A percentile compares a stretch with the other conserved stretches of the same genome.
phyloP scores from a whole-genome alignment of 2,113 vertebrate species.

The Gobius niger region DNA sequence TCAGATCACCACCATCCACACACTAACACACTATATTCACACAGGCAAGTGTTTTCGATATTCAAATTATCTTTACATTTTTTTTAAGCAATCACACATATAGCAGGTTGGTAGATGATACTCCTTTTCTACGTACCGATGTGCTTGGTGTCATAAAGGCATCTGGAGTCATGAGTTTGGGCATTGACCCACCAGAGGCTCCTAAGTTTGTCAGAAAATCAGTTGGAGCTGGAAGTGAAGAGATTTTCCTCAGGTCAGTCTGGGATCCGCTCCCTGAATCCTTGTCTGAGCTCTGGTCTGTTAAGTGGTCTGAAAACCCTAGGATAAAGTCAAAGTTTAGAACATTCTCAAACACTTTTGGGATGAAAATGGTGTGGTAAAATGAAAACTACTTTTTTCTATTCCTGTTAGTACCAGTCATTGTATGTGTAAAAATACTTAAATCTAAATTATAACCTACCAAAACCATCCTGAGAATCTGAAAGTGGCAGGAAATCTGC shows the following conservation, averaged over 20 bases:
- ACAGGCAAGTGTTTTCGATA: too few relatives aligned
- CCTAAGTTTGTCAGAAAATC: conserved; percentile 84
- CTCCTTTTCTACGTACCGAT: conserved; percentile 75
- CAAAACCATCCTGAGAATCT: conserved; percentile 83
- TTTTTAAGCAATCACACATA: background rate
- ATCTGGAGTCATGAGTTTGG: conserved; percentile 97
- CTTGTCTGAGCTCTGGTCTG: conserved; percentile 86
- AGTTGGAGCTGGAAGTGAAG: conserved; percentile 84
- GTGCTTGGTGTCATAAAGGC: conserved; percentile 96
- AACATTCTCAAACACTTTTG: background rate
- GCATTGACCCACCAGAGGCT: conserved; percentile 77
- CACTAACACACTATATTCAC: too few relatives aligned
- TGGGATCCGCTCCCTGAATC: conserved; percentile 84
- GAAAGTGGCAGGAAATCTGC: conserved; percentile 77
- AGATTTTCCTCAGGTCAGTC: conserved; percentile 84
- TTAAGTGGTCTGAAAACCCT: conserved; percentile 86
- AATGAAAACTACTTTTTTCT: background rate
- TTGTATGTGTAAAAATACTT: background rate
- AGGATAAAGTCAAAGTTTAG: conserved; percentile 21
- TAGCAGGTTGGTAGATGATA: background rate
- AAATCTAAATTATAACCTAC: conserved; percentile 70
- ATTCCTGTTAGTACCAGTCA: too few relatives aligned
- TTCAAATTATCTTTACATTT: too few relatives aligned
- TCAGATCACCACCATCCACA: too few relatives aligned
- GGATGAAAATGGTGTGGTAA: background rate